Base-by-base conservation (phyloP, 2,888 invertebrate species). In the Thymelicus sylvestris region DNA sequence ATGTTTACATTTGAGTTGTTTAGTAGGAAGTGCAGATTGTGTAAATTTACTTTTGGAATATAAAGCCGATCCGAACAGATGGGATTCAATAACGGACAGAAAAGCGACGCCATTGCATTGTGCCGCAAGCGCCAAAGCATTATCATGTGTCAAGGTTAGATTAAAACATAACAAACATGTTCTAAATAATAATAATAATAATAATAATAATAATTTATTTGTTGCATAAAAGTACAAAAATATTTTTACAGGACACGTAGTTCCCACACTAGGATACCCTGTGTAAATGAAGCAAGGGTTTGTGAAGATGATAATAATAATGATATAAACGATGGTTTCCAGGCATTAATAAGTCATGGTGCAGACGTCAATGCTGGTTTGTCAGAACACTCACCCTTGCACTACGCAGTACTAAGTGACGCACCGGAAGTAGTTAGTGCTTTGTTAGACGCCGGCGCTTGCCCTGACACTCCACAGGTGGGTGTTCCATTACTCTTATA, bases 391-490 rank as follows among this genome's bases (percentile, higher is more conserved):
- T 97, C 97, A 55, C 96, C 98, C 0, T 89, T 98, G 74, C 97
- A 98, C 85, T 97, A 97, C 84, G 98, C 98, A 0, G 97, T 97
- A 66, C 95, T 97, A 76, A 97, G 96, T 80, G 95, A 96, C 81
- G 95, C 96, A 12, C 92, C 95, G 69, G 96, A 96, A 75, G 97
- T 97, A 79, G 97, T 97, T 2, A 94, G 95, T 81, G 94, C 95
- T 75, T 91, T 98, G 74, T 86, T 98, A 66, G 95, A 96, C 77
- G 95, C 96, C 75, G 97, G 97, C 63, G 98, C 98, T 4, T 95
- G 95, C 81, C 96, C 98, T 38, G 97, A 98, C 82, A 97, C 97
- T 71, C 96, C 96, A 39, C 97, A 97, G 94, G 96, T 96, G 82
- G 67, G 84, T 76, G 75, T 80, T 81, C 79, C 81, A 80, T 71